These are phyloP conservation scores for Cotesia typhae DNA, from an alignment of 1,140 invertebrate genomes.

Conservation along the genomic window DNA sequence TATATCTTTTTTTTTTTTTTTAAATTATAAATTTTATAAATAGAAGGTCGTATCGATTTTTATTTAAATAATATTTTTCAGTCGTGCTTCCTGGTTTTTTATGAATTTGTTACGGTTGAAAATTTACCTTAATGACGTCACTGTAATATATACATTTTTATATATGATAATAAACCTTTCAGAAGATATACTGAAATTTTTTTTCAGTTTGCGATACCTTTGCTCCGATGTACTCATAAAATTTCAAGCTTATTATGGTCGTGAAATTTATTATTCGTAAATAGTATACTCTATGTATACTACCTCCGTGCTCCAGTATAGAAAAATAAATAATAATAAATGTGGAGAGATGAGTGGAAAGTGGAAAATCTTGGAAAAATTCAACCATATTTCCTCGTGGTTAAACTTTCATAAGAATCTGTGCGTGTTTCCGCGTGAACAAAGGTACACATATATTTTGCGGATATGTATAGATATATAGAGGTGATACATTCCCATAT, in stretches of 20 bases:
- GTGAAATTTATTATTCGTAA: too few species aligned
- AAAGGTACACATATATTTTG: neutral
- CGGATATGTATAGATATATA: neutral
- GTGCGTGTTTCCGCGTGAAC: too few species aligned
- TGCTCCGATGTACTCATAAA: too few species aligned
- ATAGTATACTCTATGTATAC: too few species aligned
- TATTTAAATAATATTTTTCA: too few species aligned
- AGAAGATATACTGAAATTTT: neutral
- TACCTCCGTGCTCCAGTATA: neutral
- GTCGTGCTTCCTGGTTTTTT: too few species aligned
- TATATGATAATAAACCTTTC: neutral
- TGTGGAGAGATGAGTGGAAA: neutral
- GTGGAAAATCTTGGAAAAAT: neutral
- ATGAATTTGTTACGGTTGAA: too few species aligned
- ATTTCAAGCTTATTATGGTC: too few species aligned
- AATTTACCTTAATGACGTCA: conserved; percentile 15
- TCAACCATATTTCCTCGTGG: neutral
- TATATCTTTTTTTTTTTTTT: too few species aligned
- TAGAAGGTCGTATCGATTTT: too few species aligned
- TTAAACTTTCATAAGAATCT: conserved; percentile 14
- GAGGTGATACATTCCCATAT: neutral
- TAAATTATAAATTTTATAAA: too few species aligned
- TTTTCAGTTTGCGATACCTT: too few species aligned
- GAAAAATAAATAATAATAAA: neutral
- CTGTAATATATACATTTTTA: neutral